A percentile compares a stretch with the other conserved stretches of the same genome.
Conservation (phyloP, 1,140 invertebrate genomes). For the Drosophila hydei region DNA sequence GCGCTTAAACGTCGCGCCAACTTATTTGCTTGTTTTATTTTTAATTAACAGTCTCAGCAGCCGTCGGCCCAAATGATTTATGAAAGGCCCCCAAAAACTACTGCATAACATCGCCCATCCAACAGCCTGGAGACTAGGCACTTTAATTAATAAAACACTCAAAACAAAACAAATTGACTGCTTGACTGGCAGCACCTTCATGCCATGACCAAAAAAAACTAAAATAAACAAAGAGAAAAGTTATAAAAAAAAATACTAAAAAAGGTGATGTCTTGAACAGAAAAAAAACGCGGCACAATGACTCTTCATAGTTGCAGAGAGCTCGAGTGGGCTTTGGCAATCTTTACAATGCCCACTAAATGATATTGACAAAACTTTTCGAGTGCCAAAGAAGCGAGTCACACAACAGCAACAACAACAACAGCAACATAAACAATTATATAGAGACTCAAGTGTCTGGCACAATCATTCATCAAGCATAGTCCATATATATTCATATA, state of each 20-base stretch:
- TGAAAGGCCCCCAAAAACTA: slow-evolving; percentile 53
- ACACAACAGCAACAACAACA: slow-evolving; percentile 17
- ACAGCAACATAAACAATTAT: slow-evolving; percentile 63
- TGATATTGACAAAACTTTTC: slow-evolving; percentile 80
- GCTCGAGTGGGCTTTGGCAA: slow-evolving; percentile 78
- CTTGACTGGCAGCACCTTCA: slow-evolving; percentile 35
- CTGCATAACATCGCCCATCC: slow-evolving; percentile 4
- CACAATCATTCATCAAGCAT: slow-evolving; percentile 70
- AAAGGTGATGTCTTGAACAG: slow-evolving; percentile 20
- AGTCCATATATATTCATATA: slow-evolving; percentile 19
- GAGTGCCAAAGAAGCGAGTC: slow-evolving; percentile 52
- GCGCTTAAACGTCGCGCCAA: slow-evolving; percentile 73
- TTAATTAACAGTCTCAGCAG: slow-evolving; percentile 68
- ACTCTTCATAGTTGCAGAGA: slow-evolving; percentile 57
- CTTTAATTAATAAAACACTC: slow-evolving; percentile 82
- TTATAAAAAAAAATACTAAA: slow-evolving; percentile 39
- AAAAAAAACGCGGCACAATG: slow-evolving; percentile 44
- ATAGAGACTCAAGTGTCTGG: slow-evolving; percentile 67
- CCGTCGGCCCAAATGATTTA: slow-evolving; percentile 61
- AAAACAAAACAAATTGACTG: slow-evolving; percentile 74
- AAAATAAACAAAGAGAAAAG: slow-evolving; percentile 35
- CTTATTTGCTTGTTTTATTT: slow-evolving; percentile 77
- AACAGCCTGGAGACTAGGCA: slow-evolving; percentile 47
- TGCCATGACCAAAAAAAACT: slow-evolving; percentile 13
- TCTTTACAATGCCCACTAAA: slow-evolving; percentile 81